Conservation (phyloP, 2,888 invertebrate species). For the Acrobasis repandana region DNA sequence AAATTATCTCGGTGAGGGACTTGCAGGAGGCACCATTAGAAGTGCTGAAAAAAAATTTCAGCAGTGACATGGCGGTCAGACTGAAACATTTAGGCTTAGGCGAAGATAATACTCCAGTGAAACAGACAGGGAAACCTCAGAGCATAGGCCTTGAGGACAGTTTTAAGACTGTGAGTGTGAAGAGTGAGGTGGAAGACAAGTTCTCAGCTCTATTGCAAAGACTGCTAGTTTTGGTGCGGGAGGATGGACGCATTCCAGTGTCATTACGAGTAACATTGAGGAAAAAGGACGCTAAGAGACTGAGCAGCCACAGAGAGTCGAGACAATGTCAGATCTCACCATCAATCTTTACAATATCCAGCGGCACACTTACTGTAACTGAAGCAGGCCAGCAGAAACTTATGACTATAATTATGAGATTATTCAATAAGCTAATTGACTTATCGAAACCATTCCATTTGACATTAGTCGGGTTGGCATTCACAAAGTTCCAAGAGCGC, state of each 20-base stretch:
- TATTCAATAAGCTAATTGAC: slow-evolving; percentile 89
- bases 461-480: slow-evolving; percentile 90
- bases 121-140: slow-evolving; percentile 89
- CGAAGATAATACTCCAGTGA: slow-evolving; percentile 88
- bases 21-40: slow-evolving; percentile 84
- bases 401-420: slow-evolving; percentile 86
- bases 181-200: slow-evolving; percentile 88
- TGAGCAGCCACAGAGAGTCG: slow-evolving; percentile 88
- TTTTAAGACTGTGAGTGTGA: slow-evolving; percentile 87
- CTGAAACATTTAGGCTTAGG: slow-evolving; percentile 88
- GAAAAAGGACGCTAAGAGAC: slow-evolving; percentile 86
- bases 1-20: slow-evolving; percentile 86
- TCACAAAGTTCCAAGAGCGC: slow-evolving; percentile 90
- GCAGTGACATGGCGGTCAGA: slow-evolving; percentile 86
- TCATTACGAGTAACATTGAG: slow-evolving; percentile 89
- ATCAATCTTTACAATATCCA: slow-evolving; percentile 82
- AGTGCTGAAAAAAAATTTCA: slow-evolving; percentile 84
- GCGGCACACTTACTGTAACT: slow-evolving; percentile 74
- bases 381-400: slow-evolving; percentile 85
- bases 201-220: slow-evolving; percentile 87
- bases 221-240: slow-evolving; percentile 86
- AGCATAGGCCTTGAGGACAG: slow-evolving; percentile 92
- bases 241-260: slow-evolving; percentile 91
- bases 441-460: slow-evolving; percentile 89
- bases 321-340: slow-evolving; percentile 89